phyloP scores from a whole-genome alignment of 2,797 vertebrate species.

The Cottoperca gobio region DNA sequence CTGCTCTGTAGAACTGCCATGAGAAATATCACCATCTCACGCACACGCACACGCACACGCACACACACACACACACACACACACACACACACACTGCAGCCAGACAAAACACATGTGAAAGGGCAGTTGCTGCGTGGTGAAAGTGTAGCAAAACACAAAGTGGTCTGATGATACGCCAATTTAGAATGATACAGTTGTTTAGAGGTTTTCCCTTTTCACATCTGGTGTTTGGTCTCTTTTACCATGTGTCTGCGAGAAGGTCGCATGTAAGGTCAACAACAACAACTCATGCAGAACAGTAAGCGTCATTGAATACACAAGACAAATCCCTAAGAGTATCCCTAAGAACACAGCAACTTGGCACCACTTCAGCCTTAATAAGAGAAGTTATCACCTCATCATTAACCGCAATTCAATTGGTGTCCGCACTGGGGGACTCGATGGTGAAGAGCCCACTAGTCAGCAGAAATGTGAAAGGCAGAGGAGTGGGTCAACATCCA shows the following conservation, averaged over 20 bases:
- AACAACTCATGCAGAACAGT: constrained; percentile 25
- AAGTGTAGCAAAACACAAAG: constrained; percentile 57
- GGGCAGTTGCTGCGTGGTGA: constrained; percentile 25
- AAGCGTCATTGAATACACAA: constrained; percentile 28
- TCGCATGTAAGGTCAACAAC: constrained; percentile 38
- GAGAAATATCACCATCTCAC: constrained; percentile 66
- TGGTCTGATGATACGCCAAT: constrained; percentile 38
- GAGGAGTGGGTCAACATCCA: constrained; percentile 22
- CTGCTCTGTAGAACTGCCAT: constrained; percentile 58
- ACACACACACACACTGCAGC: constrained; percentile 25
- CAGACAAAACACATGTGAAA: constrained; percentile 66
- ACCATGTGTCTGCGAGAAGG: constrained; percentile 9
- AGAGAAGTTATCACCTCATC: constrained; percentile 50
- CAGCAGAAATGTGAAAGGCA: constrained; percentile 38
- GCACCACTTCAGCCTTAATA: constrained; percentile 33
- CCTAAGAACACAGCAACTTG: constrained; percentile 25
- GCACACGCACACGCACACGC: constrained; percentile 26
- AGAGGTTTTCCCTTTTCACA: constrained; percentile 44
- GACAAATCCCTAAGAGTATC: constrained; percentile 23
- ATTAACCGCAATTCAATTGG: constrained; percentile 39
- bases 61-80: constrained; percentile 12
- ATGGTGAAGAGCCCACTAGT: constrained; percentile 8
- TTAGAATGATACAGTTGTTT: constrained; percentile 52
- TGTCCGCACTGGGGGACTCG: constrained; percentile 1
- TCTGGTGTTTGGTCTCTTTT: constrained; percentile 41